Evolutionary conservation across 2,797 vertebrate species (phyloP).

Genomic region (Phyllotis vaccarum): DNA sequence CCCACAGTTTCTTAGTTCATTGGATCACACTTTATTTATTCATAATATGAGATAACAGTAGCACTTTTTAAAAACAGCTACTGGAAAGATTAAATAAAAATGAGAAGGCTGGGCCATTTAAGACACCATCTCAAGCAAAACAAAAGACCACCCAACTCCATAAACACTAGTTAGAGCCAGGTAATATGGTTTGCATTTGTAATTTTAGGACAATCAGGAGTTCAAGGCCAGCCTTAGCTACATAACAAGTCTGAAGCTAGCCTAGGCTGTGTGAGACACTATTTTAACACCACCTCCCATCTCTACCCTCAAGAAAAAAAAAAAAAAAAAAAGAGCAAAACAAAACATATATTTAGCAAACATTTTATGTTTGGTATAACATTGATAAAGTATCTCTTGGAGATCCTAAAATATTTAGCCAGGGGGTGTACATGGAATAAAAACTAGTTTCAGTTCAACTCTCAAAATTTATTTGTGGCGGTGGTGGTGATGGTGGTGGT

Average conservation of each 20-base stretch:
- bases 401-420: slow-evolving; percentile 47
- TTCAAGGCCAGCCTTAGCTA: neutral
- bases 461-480: slow-evolving; percentile 28
- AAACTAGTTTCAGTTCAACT: slow-evolving; percentile 23
- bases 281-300: neutral
- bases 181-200: neutral
- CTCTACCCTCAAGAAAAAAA: neutral
- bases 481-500: no score
- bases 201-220: neutral
- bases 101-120: neutral
- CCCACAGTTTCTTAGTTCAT: slow-evolving; percentile 18
- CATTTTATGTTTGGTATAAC: slow-evolving; percentile 52
- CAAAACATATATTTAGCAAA: neutral
- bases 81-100: slow-evolving; percentile 24
- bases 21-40: slow-evolving; percentile 42
- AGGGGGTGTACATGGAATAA: neutral
- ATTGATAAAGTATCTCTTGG: slow-evolving; percentile 32
- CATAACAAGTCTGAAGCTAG: neutral
- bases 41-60: slow-evolving; percentile 30
- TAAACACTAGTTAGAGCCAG: neutral
- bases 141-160: neutral
- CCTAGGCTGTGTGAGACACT: neutral
- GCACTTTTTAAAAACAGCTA: slow-evolving; percentile 13
- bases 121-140: neutral
- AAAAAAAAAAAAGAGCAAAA: neutral